Evolutionary conservation across 1,140 invertebrate genomes (phyloP).

Genomic region (Drosophila trapezifrons): DNA sequence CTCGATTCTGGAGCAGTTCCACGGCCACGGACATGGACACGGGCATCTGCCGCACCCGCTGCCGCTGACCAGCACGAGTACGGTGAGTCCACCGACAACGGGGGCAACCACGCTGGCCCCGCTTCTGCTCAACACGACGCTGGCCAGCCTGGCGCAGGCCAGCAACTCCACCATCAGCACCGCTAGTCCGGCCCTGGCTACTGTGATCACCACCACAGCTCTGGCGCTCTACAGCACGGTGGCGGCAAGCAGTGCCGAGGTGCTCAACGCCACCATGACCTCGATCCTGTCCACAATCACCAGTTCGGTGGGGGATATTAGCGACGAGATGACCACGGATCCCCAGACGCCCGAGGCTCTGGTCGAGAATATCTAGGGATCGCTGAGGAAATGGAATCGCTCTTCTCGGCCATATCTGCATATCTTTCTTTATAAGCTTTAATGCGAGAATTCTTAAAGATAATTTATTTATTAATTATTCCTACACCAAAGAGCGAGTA

Average conservation of each 20-base stretch:
- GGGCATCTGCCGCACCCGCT: constrained; percentile 48
- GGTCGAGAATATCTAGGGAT: constrained; percentile 74
- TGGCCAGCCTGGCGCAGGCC: constrained; percentile 23
- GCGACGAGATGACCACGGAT: constrained; percentile 75
- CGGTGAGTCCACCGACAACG: constrained; percentile 37
- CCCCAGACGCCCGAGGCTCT: constrained; percentile 76
- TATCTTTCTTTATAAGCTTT: constrained; percentile 2
- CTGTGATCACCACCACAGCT: constrained; percentile 71
- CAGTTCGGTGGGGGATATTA: constrained; percentile 71
- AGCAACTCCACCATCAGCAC: constrained; percentile 37
- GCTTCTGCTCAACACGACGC: constrained; percentile 67
- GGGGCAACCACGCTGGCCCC: constrained; percentile 49
- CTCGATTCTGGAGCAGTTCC: constrained; percentile 56
- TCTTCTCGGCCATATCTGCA: constrained; percentile 17
- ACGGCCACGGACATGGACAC: constrained; percentile 38
- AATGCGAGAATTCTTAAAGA: not conserved
- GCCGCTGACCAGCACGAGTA: constrained; percentile 53
- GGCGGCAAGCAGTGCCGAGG: constrained; percentile 61
- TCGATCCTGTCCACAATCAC: constrained; percentile 66
- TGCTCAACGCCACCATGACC: constrained; percentile 67
- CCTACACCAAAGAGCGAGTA: not conserved
- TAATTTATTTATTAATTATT: not conserved
- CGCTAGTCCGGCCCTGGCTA: constrained; percentile 58
- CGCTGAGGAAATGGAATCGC: not conserved
- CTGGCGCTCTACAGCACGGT: constrained; percentile 66